These are phyloP conservation scores for Lepidotrigona ventralis DNA, from an alignment of 1,140 invertebrate species.

Conservation along the genomic window DNA sequence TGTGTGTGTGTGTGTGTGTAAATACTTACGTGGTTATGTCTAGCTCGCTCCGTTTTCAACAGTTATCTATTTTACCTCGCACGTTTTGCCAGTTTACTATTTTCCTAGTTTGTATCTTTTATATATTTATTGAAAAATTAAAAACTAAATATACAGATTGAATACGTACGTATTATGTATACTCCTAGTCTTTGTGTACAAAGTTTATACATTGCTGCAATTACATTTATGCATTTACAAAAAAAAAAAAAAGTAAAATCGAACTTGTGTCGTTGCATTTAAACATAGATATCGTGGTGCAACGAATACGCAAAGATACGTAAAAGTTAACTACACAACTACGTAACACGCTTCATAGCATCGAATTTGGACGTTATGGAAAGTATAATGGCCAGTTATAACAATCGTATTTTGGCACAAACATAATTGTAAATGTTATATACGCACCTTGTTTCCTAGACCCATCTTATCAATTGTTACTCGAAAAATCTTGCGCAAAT, in stretches of 20 bases:
- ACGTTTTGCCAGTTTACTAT: not conserved
- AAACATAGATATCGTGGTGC: not conserved
- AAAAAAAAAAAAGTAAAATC: not conserved
- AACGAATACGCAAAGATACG: not conserved
- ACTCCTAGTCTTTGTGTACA: not conserved
- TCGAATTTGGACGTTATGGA: not conserved
- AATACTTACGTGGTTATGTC: no score
- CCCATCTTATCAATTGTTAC: slow-evolving; percentile 37
- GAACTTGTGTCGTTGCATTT: not conserved
- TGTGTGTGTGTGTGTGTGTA: no score
- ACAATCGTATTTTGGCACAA: no score
- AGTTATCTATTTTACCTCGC: not conserved
- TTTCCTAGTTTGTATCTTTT: not conserved
- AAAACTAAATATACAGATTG: not conserved
- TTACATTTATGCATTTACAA: not conserved
- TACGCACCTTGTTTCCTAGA: slow-evolving; percentile 52
- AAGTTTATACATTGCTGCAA: not conserved
- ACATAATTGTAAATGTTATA: not conserved
- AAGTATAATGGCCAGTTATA: not conserved
- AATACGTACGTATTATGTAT: no score
- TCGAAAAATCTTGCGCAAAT: not conserved
- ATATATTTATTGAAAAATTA: not conserved
- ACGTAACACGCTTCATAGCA: not conserved
- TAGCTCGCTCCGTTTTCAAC: not conserved
- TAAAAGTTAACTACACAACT: not conserved